Evolutionary conservation across 2,888 invertebrate species (phyloP), one percentile per base, ranked within the genome.

Genomic region (Morpho deidamia): DNA sequence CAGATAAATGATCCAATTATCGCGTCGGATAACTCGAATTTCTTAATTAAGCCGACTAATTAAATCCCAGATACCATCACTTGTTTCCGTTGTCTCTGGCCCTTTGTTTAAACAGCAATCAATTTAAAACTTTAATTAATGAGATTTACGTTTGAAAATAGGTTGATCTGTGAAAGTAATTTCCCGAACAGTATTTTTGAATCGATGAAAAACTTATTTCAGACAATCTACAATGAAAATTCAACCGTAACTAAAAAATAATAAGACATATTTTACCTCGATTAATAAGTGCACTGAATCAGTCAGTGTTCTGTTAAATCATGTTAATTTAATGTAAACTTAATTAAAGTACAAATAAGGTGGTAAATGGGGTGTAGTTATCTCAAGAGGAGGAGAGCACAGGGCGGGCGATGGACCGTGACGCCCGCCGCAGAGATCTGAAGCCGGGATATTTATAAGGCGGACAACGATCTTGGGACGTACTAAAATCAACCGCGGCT

Each of bases 391-490:
- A 83, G 83, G 76, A 71, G 65, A 78, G 75, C 81, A 80, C 82
- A 81, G 76, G 70, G 77, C 58, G 46, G 63, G 76, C 81, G 76
- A 78, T 70, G 83, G 77, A 59, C 79, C 86, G 82, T 71, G 76
- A 77, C 87, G 88, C 85, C 88, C 88, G 83, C 88, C 87, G 83
- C 73, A 56, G 85, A 88, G 88, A 88, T 87, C 85, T 70, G 63
- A 83, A 12, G 49, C 49, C 8, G 69, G 73, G 72, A 64, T 79
- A 81, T 80, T 81, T 82, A 77, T 81, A 81, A 64, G 66, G 65
- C 63, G 64, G 64, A 62, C 63, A 55, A 63, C 60, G 58, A 54
- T 56, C 51, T 43, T 1, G 35, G 34, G 33, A 47, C 12, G 41
- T 39, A 11, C 11, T 33, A 14, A 35, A 35, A 35, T 37, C 42